Conservation (phyloP, 1,140 invertebrate genomes). For the Penaeus vannamei region DNA sequence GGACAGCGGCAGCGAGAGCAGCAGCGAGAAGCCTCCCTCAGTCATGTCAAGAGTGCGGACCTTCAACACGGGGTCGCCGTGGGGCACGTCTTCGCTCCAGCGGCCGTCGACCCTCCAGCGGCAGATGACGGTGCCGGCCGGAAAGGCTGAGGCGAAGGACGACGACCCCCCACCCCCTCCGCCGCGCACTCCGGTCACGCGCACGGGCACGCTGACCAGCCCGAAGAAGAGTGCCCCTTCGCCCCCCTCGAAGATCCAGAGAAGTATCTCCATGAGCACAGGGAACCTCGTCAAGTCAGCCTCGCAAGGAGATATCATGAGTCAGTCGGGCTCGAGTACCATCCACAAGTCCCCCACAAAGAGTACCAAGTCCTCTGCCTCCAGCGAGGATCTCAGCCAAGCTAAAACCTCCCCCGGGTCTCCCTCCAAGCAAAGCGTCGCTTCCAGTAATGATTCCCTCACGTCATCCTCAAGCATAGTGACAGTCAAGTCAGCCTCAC, state of each 20-base stretch:
- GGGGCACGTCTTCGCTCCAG: conserved; percentile 41
- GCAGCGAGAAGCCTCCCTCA: conserved; percentile 35
- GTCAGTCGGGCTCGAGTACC: conserved; percentile 34
- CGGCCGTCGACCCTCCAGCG: conserved; percentile 56
- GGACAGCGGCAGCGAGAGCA: conserved; percentile 27
- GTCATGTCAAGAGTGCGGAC: conserved; percentile 53
- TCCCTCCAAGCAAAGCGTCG: conserved; percentile 69
- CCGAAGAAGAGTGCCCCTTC: conserved; percentile 38
- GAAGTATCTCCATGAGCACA: conserved; percentile 58
- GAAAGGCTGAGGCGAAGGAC: conserved; percentile 45
- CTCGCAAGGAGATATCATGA: conserved; percentile 67
- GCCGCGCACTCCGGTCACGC: conserved; percentile 51
- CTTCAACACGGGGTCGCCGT: conserved; percentile 35
- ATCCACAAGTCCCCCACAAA: conserved; percentile 51
- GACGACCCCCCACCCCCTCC: conserved; percentile 54
- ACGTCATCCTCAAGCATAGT: conserved; percentile 69
- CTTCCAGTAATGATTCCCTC: conserved; percentile 69
- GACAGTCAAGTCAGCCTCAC: conserved; percentile 69
- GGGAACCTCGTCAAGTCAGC: conserved; percentile 66
- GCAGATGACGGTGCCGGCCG: conserved; percentile 58
- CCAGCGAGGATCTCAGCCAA: conserved; percentile 63
- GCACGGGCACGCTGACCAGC: conserved; percentile 53
- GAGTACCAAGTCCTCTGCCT: conserved; percentile 59
- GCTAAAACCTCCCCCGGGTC: conserved; percentile 62
- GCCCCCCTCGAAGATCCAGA: conserved; percentile 47